These are phyloP conservation scores for Dendrolimus houi DNA, from an alignment of 2,888 invertebrate species.

Conservation along the genomic window DNA sequence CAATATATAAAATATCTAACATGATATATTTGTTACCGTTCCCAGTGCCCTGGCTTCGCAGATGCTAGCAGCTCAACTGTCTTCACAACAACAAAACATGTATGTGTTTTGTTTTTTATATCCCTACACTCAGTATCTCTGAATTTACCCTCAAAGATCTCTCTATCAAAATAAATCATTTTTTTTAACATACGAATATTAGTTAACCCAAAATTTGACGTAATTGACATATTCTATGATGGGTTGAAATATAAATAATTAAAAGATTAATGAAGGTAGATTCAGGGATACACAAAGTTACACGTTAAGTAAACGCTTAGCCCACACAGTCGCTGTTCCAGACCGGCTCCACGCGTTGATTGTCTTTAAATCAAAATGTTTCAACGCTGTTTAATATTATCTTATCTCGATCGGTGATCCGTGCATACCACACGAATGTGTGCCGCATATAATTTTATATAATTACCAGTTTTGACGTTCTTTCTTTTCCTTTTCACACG, in stretches of 20 bases:
- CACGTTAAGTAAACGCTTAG: conserved; percentile 68
- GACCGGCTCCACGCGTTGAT: conserved; percentile 47
- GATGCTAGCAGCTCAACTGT: conserved; percentile 95
- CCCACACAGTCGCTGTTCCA: conserved; percentile 45
- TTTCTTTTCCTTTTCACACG: conserved; percentile 73
- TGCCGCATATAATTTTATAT: conserved; percentile 69
- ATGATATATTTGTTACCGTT: conserved; percentile 75
- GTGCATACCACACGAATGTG: conserved; percentile 64
- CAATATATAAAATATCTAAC: conserved; percentile 55
- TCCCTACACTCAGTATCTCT: conserved; percentile 45
- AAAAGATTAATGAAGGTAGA: conserved; percentile 38
- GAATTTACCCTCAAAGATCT: conserved; percentile 30
- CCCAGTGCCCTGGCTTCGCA: conserved; percentile 97
- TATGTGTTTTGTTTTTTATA: conserved; percentile 81
- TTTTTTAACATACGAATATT: too few species aligned
- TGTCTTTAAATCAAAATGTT: conserved; percentile 75
- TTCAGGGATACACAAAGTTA: conserved; percentile 53
- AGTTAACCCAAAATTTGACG: too few species aligned
- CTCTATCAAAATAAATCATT: background rate
- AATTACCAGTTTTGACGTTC: conserved; percentile 68
- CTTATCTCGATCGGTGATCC: conserved; percentile 68
- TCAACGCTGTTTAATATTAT: conserved; percentile 71
- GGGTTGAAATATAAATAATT: conserved; percentile 2
- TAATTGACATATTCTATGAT: too few species aligned
- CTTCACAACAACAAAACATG: conserved; percentile 95